These are phyloP conservation scores for Umimayanthus chanpuru DNA, from an alignment of 92 coral and sea anemone genomes.

Conservation along the genomic window DNA sequence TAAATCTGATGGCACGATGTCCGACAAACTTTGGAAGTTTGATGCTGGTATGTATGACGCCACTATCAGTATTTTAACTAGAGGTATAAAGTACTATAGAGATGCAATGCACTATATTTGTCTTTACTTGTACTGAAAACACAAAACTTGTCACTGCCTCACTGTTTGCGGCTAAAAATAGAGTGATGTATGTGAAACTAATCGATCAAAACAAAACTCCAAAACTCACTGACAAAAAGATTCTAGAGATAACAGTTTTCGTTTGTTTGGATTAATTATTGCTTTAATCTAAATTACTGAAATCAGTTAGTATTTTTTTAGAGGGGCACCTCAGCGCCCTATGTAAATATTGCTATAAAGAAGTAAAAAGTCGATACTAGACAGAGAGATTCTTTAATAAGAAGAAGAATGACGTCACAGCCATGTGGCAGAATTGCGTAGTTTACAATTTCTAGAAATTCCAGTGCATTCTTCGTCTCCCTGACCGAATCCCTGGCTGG, in stretches of 20 bases:
- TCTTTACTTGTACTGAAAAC: too few species aligned
- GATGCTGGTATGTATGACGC: conserved; percentile 73
- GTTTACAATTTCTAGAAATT: too few species aligned
- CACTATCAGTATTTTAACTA: neutral
- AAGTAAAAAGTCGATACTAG: too few species aligned
- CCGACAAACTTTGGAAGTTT: conserved; percentile 85
- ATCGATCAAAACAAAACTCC: neutral
- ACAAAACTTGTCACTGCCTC: neutral
- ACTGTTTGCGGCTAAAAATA: neutral
- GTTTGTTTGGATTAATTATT: too few species aligned
- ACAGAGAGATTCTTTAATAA: too few species aligned
- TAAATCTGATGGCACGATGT: conserved; percentile 70
- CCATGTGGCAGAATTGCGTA: too few species aligned
- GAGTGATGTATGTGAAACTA: neutral
- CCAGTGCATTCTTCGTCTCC: neutral
- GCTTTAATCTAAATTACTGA: neutral
- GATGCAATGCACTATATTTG: too few species aligned
- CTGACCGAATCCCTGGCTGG: neutral
- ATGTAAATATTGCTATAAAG: too few species aligned
- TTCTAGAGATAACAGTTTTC: too few species aligned
- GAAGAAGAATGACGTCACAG: too few species aligned
- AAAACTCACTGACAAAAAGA: neutral
- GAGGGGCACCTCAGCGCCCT: neutral
- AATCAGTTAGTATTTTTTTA: neutral
- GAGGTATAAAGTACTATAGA: too few species aligned